Evolutionary conservation across 2,888 invertebrate species (phyloP).

Genomic region (Deilephila porcellus): DNA sequence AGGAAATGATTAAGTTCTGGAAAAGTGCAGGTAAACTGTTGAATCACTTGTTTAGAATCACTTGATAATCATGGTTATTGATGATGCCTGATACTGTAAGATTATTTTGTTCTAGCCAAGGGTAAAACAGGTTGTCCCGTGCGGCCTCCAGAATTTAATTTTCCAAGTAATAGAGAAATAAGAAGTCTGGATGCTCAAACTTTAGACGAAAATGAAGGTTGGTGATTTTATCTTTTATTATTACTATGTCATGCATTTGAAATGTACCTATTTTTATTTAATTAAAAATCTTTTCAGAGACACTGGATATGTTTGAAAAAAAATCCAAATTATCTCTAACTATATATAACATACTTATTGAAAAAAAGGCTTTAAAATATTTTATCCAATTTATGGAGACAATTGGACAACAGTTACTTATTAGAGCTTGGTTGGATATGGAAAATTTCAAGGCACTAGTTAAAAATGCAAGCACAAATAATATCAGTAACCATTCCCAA

Average conservation of each 20-base stretch:
- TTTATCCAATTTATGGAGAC: constrained; percentile 94
- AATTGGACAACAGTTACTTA: constrained; percentile 86
- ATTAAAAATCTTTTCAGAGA: constrained; percentile 62
- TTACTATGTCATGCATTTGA: constrained; percentile 7
- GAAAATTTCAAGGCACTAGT: constrained; percentile 85
- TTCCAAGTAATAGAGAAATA: constrained; percentile 48
- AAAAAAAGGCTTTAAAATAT: constrained; percentile 92
- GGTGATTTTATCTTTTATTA: constrained; percentile 34
- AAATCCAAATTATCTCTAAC: constrained; percentile 89
- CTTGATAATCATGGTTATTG: constrained; percentile 30
- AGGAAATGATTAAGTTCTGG: constrained; percentile 90
- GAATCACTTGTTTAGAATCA: background rate
- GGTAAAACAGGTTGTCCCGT: constrained; percentile 81
- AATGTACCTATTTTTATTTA: constrained; percentile 20
- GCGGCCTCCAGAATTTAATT: constrained; percentile 72
- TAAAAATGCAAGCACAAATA: constrained; percentile 44
- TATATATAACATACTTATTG: constrained; percentile 89
- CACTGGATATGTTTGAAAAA: constrained; percentile 68
- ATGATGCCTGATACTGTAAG: constrained; percentile 9
- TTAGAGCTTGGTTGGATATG: constrained; percentile 91
- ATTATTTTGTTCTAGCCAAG: constrained; percentile 68
- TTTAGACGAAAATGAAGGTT: constrained; percentile 68
- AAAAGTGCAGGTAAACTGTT: constrained; percentile 87
- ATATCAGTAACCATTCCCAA: constrained; percentile 55
- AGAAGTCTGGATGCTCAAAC: constrained; percentile 57